Evolutionary conservation across 92 coral and sea anemone genomes (phyloP).

Genomic region (Phenganax subtilis): DNA sequence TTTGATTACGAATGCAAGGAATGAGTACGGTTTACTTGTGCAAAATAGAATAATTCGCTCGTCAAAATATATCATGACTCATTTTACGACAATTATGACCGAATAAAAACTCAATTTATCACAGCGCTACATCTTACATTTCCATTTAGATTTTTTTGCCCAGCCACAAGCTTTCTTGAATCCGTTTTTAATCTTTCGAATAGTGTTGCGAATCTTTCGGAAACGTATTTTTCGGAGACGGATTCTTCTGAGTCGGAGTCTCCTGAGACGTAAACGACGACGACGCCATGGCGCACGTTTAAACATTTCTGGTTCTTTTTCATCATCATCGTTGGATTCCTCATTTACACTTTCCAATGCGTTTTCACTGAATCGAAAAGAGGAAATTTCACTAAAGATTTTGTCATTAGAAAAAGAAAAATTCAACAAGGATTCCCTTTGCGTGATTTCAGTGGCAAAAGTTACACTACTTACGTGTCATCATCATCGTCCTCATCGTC

Average conservation of each 20-base stretch:
- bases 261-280: background rate
- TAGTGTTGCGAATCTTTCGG: background rate
- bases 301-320: background rate
- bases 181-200: background rate
- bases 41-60: no score
- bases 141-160: background rate
- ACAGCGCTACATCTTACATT: background rate
- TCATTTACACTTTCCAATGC: slow-evolving; percentile 7
- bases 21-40: no score
- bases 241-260: background rate
- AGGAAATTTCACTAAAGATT: no score
- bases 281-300: slow-evolving; percentile 11
- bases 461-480: background rate
- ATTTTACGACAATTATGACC: no score
- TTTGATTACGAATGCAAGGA: no score
- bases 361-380: slow-evolving; percentile 3
- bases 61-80: no score
- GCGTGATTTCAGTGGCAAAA: background rate
- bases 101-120: no score
- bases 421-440: background rate
- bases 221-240: background rate
- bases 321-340: background rate
- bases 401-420: no score
- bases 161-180: background rate
- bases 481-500: background rate